Base-by-base conservation (phyloP, 2,113 vertebrate species). In the Pipra filicauda region DNA sequence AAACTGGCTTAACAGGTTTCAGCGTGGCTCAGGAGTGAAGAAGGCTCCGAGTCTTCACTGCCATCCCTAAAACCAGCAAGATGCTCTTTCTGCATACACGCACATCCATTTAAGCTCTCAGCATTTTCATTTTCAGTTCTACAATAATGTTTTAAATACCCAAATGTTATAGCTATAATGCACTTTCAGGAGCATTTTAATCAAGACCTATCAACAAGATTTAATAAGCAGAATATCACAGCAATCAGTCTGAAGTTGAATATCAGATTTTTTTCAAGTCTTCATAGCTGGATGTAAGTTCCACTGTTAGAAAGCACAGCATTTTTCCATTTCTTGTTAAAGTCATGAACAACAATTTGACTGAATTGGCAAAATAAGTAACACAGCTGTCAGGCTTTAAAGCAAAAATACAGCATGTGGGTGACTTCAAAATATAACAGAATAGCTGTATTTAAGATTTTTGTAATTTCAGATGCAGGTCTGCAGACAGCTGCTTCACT, bases 311-410 rank as follows among this genome's bases (percentile, higher is more conserved):
- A 87, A 94, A 95, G 67, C 43, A 79, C 7, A 62, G 77, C 83
- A 90, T 87, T 89, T 93, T 85, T 59, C 70, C 62, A 79, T 87
- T 95, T 92, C 76, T 88, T 27, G 3, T 93, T 91, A 85, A 83
- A 79, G 35, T 16, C 91, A 65, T 71, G 93, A 97, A 96, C 76
- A 96, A 83, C 55, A 90, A 94, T 95, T 89, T 89, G 62, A 72
- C 59, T 52, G 37, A 95, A 88, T 31, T 81, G 83, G 43, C 91
- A 90, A 96, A 96, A 78, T 76, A 97, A 83, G 11, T n/a, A 91
- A 89, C 86, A 85, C 92, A 95, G 95, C 86, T 91, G 85, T 85
- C 44, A 87, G 61, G 52, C 55, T 94, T 86, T 57, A 85, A 23
- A 88, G 35, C 37, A 86, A 65, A 96, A 96, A 73, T 71, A 31